These are phyloP conservation scores for Rhyacophila evoluta DNA, from an alignment of 2,888 invertebrate genomes.

Conservation along the genomic window DNA sequence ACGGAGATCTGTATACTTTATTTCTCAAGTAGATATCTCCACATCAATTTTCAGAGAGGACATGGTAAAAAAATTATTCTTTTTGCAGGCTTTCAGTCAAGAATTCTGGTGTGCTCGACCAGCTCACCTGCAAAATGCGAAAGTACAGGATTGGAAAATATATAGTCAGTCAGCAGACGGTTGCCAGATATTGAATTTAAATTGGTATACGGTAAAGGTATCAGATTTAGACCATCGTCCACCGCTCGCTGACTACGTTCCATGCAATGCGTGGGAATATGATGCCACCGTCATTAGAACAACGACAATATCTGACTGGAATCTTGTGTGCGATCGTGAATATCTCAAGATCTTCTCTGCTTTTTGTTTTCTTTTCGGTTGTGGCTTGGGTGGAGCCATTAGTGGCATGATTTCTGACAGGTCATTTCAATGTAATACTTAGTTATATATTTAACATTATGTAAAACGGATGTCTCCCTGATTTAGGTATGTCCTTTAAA, in stretches of 20 bases:
- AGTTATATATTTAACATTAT: too few relatives aligned
- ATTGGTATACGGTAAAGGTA: conserved; percentile 61
- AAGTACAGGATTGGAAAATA: conserved; percentile 65
- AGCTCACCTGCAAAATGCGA: not conserved
- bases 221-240: not conserved
- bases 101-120: not conserved
- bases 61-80: too few relatives aligned
- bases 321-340: conserved; percentile 70
- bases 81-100: not conserved
- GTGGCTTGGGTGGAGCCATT: conserved; percentile 75
- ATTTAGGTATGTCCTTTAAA: too few relatives aligned
- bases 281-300: not conserved
- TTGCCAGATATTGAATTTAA: conserved; percentile 67
- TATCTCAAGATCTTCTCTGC: conserved; percentile 71
- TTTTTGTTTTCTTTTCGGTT: conserved; percentile 74
- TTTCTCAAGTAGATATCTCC: too few relatives aligned
- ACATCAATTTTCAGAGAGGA: too few relatives aligned
- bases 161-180: conserved; percentile 66
- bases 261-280: not conserved
- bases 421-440: not conserved
- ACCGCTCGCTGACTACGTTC: not conserved
- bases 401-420: conserved; percentile 74
- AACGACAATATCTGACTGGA: conserved; percentile 72
- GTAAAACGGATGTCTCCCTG: too few relatives aligned
- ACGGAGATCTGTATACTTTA: too few relatives aligned